These are phyloP conservation scores for Dexiosoma caninum DNA, from an alignment of 2,888 invertebrate genomes.

Conservation along the genomic window DNA sequence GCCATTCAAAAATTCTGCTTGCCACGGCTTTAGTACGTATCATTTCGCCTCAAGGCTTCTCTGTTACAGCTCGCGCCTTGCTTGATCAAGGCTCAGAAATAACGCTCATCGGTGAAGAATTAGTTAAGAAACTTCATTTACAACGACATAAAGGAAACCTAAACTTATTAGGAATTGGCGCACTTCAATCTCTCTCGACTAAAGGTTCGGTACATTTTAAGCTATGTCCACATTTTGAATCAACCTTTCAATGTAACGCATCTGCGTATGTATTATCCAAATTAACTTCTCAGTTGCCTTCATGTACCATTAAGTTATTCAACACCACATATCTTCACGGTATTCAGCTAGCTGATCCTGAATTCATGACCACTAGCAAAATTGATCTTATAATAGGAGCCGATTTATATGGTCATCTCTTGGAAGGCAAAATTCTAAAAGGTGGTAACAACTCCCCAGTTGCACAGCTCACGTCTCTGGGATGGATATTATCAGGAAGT, in stretches of 20 bases:
- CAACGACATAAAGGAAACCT: slow-evolving; percentile 1
- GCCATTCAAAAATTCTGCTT: not conserved
- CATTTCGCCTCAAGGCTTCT: not conserved
- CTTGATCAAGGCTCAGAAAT: slow-evolving; percentile 34
- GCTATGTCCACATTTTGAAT: not conserved
- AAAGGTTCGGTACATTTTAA: slow-evolving; percentile 12
- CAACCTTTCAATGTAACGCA: not conserved
- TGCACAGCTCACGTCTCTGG: not conserved
- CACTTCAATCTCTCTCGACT: not conserved
- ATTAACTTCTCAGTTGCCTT: slow-evolving; percentile 9
- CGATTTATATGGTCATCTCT: slow-evolving; percentile 16
- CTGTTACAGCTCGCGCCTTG: not conserved
- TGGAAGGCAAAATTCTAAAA: not conserved
- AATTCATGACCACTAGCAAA: slow-evolving; percentile 1
- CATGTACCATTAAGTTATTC: not conserved
- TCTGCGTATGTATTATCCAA: slow-evolving; percentile 1
- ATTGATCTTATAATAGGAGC: slow-evolving; percentile 7
- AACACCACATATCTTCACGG: not conserved
- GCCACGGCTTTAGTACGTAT: slow-evolving; percentile 7
- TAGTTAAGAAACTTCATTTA: slow-evolving; percentile 1
- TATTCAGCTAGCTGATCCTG: slow-evolving; percentile 9
- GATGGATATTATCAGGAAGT: slow-evolving; percentile 20
- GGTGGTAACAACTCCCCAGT: not conserved
- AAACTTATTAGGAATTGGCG: slow-evolving; percentile 2
- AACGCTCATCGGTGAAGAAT: slow-evolving; percentile 10